Evolutionary conservation across 2,888 invertebrate species (phyloP).

Genomic region (Mimachlamys varia): DNA sequence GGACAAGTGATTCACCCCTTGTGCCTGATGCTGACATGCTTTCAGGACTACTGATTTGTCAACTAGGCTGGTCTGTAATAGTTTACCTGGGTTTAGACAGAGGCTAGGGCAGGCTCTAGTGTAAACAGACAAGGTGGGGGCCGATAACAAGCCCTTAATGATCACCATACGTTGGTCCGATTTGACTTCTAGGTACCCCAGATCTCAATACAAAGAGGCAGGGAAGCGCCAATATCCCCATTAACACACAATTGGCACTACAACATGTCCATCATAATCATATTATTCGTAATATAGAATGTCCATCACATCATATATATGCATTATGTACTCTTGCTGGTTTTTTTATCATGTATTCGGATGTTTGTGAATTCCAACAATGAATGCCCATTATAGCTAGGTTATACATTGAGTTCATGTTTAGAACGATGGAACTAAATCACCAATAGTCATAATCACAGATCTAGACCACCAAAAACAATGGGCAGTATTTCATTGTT

Average conservation of each 20-base stretch:
- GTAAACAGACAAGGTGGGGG: background rate
- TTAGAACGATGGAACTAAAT: too few relatives aligned
- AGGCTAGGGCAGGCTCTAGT: background rate
- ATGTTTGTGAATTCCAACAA: background rate
- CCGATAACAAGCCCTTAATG: constrained; percentile 10
- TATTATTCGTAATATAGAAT: background rate
- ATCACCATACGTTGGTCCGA: background rate
- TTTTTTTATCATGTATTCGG: background rate
- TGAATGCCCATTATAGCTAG: too few relatives aligned
- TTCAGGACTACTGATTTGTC: constrained; percentile 3
- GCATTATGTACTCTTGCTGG: background rate
- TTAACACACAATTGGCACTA: background rate
- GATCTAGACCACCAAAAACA: too few relatives aligned
- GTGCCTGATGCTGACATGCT: background rate
- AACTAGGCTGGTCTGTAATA: background rate
- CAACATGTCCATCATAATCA: constrained; percentile 32
- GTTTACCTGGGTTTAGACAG: constrained; percentile 23
- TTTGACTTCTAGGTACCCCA: background rate
- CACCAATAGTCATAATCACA: too few relatives aligned
- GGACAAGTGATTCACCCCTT: background rate
- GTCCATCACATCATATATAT: background rate
- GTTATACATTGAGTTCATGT: too few relatives aligned
- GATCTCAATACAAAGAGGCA: background rate
- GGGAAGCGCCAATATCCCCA: background rate
- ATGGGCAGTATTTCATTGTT: too few relatives aligned